Evolutionary conservation across 2,888 invertebrate genomes (phyloP).

Genomic region (Abrostola triplasia): DNA sequence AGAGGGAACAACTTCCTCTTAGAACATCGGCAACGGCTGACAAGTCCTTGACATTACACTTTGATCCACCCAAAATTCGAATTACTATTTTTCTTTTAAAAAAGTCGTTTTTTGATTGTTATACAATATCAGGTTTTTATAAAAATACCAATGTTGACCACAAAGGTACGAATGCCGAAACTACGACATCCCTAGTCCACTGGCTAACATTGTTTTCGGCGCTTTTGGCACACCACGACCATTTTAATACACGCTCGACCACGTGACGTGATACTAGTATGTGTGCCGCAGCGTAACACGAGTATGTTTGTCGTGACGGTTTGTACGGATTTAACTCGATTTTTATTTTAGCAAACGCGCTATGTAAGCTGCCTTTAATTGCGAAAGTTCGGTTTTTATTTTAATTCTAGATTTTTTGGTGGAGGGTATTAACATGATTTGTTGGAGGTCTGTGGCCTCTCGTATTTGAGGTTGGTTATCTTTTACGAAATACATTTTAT

Average conservation of each 20-base stretch:
- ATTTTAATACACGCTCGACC: conserved; percentile 32
- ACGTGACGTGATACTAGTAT: conserved; percentile 12
- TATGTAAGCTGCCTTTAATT: conserved; percentile 47
- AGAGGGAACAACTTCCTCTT: no score
- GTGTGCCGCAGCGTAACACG: conserved; percentile 20
- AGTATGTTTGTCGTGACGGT: conserved; percentile 34
- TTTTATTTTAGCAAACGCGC: conserved; percentile 44
- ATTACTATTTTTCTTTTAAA: no score
- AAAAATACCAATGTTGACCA: no score
- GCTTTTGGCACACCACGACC: conserved; percentile 22
- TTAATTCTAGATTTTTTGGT: conserved; percentile 13
- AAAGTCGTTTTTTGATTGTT: no score
- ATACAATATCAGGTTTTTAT: no score
- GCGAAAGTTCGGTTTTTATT: conserved; percentile 40
- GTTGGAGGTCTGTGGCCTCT: background rate
- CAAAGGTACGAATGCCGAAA: background rate
- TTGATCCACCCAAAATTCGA: no score
- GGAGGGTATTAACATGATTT: conserved; percentile 8
- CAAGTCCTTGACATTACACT: no score
- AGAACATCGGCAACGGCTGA: no score
- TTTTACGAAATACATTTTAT: background rate
- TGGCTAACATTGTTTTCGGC: conserved; percentile 37
- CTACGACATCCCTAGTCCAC: conserved; percentile 16
- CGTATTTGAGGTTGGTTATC: background rate
- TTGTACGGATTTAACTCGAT: conserved; percentile 30